Percentiles rank a stretch among this genome's conserved stretches.
Conservation (phyloP, 2,797 vertebrate genomes). For the Periophthalmus magnuspinnatus region DNA sequence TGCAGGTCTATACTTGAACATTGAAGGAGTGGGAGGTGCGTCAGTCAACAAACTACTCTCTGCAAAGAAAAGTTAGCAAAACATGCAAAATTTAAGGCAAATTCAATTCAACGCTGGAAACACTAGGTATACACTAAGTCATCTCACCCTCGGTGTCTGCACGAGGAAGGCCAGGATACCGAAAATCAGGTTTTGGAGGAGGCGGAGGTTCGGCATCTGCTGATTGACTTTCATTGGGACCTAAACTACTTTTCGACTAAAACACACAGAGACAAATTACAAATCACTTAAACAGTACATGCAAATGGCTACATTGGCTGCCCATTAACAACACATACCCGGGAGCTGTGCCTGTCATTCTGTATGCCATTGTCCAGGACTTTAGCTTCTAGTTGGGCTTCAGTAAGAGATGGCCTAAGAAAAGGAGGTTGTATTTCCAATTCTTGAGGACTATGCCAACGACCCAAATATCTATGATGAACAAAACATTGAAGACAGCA, state of each 20-base stretch:
- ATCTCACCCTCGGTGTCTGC: constrained; percentile 78
- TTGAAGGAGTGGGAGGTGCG: constrained; percentile 89
- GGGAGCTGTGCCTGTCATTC: constrained; percentile 83
- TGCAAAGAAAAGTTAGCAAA: constrained; percentile 44
- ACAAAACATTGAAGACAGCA: not conserved
- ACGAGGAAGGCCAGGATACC: constrained; percentile 79
- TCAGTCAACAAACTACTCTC: constrained; percentile 90
- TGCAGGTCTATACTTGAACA: constrained; percentile 92
- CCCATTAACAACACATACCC: constrained; percentile 55
- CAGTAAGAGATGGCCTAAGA: constrained; percentile 85
- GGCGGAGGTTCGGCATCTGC: constrained; percentile 93
- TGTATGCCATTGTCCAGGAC: constrained; percentile 95
- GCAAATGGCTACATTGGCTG: no score
- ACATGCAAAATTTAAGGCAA: not conserved
- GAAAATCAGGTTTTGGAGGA: constrained; percentile 94
- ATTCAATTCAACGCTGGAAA: not conserved
- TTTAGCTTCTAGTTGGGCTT: constrained; percentile 89
- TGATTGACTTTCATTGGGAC: constrained; percentile 95
- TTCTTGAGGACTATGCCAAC: constrained; percentile 78
- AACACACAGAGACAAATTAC: constrained; percentile 4
- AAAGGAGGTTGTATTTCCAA: constrained; percentile 90
- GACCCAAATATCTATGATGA: constrained; percentile 85
- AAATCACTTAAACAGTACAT: not conserved
- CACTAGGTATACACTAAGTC: not conserved
- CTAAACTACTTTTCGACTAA: constrained; percentile 94